Evolutionary conservation across 2,888 invertebrate genomes (phyloP), one percentile per base, ranked within the genome.

Genomic region (Agrotis segetum): DNA sequence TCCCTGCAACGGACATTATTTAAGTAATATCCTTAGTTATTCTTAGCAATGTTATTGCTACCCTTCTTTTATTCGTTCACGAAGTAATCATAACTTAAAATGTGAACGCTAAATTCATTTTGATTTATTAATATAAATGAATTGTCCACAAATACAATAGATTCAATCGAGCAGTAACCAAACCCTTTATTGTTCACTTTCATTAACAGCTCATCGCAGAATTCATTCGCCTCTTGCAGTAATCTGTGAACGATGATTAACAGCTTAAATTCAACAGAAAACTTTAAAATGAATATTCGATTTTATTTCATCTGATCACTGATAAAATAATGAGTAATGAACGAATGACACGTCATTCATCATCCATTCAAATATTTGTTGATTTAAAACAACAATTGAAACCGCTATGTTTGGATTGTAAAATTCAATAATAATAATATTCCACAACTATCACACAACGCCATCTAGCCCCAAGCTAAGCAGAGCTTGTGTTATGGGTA

Each of bases 141-240:
- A 74, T 29, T 49, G 29, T n/a, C 16, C 6, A 16, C 1, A 3
- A 65, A 24, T 21, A 40, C 44, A 64, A 64, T 59, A 44, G 17
- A 16, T 53, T 62, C n/a, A 71, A 76, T 71, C 3, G 44, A 75
- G 47, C 44, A 34, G 13, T 62, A 65, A 34, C 6, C 9, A 4
- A 13, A 14, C n/a, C 13, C 11, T 14, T 44, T 29, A 62, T 17
- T 60, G n/a, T 73, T 44, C 17, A 49, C 19, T n/a, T 40, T 55
- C 19, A 62, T 67, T n/a, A 72, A 64, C 52, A 52, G 52, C 13
- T 53, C 6, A 44, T 34, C 11, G 47, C n/a, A 56, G 56, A 1
- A 52, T 47, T 47, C 14, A 66, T 44, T 56, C 13, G 17, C 3
- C 21, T 49, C 29, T 53, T 13, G 5, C 40, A 7, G 7, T 50